These are phyloP conservation scores for Pycnonotus jocosus DNA, from an alignment of 2,113 vertebrate species.

Conservation along the genomic window DNA sequence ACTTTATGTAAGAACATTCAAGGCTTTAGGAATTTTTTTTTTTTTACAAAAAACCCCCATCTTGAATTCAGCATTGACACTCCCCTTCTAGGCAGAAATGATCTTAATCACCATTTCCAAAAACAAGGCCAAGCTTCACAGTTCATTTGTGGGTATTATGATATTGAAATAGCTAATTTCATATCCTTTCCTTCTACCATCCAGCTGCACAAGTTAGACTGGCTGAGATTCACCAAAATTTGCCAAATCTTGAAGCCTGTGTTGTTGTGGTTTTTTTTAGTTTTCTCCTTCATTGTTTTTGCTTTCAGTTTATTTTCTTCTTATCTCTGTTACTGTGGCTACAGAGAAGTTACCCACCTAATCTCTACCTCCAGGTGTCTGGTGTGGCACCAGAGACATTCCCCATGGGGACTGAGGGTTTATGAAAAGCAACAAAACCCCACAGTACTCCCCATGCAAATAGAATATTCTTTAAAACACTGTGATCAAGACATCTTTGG, in stretches of 20 bases:
- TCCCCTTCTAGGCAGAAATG: background rate
- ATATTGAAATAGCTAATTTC: background rate
- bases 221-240: background rate
- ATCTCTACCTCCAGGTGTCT: background rate
- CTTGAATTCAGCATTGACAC: background rate
- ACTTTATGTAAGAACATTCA: background rate
- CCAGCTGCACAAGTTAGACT: background rate
- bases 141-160: background rate
- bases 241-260: background rate
- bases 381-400: background rate
- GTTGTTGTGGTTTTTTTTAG: background rate
- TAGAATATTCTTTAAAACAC: background rate
- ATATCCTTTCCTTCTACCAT: background rate
- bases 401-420: background rate
- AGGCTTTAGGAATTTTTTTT: background rate
- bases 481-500: background rate
- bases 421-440: background rate
- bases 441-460: background rate
- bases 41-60: background rate
- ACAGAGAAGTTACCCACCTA: background rate
- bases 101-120: background rate
- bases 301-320: background rate
- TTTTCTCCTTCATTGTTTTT: rapidly evolving
- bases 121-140: background rate
- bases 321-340: background rate